Evolutionary conservation across 2,113 vertebrate genomes (phyloP), one percentile per base, ranked within the genome.

Genomic region (Aspidoscelis tigris): DNA sequence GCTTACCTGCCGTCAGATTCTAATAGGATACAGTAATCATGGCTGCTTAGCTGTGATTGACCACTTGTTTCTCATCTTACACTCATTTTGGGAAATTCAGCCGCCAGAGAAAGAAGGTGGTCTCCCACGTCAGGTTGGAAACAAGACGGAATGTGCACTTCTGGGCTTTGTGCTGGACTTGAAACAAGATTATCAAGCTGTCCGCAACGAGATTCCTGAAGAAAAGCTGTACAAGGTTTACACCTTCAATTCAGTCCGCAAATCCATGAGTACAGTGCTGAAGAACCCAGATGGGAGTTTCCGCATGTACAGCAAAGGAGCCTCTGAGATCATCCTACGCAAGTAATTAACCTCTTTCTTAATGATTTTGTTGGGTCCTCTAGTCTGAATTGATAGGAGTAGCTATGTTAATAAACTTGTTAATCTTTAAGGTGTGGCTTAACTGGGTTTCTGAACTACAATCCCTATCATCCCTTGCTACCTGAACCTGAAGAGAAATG

Each of bases 241-340:
- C 92, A 99, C 98, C 83, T 99, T 99, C 95, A 99, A 99, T 94
- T 99, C 99, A 0, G 96, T 96, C 65, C 97, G 99, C 90, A 99
- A 99, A 82, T 99, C 98, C 92, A 99, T 99, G 98, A 99, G 98
- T 95, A 99, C 98, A 0, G 97, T 99, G 82, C 92, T 99, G n/a
- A 94, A 94, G 93, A 98, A 92, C 4, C 33, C 96, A 0, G 90
- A 90, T 0, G 97, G 97, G 0, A 92, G 97, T 80, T 99, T 96
- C 95, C 97, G 97, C 89, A 98, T 99, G 98, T 99, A 98, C 97
- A 99, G 98, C 97, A 99, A 99, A 87, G 99, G 98, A 1, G 98
- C 99, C 1, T 99, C 99, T 0, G 99, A 99, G 95, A 99, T 99
- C 89, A 83, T 99, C 84, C 93, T 99, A 76, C 97, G 98, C 92